A percentile compares a stretch with the other conserved stretches of the same genome.
Conservation (phyloP, 2,797 vertebrate species). For the Labroides dimidiatus region DNA sequence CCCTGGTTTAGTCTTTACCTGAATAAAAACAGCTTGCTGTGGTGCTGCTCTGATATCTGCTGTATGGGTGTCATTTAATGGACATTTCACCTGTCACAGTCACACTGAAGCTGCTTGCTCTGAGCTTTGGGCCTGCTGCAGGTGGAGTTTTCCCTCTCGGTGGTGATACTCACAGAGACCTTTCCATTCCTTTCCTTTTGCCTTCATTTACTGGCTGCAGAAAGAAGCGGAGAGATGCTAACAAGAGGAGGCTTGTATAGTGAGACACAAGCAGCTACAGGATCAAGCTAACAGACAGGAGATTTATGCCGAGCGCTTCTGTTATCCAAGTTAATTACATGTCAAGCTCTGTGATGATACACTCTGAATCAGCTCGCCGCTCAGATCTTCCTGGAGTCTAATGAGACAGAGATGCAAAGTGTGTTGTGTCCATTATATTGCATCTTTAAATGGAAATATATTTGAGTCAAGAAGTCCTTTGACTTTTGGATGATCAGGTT, state of each 20-base stretch:
- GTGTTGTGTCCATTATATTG: not conserved
- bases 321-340: constrained; percentile 63
- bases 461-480: not conserved
- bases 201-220: no score
- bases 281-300: constrained; percentile 24
- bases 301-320: constrained; percentile 34
- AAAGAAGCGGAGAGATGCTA: not conserved
- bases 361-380: constrained; percentile 34
- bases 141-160: not conserved
- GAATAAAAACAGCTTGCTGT: constrained; percentile 23
- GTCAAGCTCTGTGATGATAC: constrained; percentile 56
- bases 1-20: not conserved
- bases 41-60: constrained; percentile 17
- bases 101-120: not conserved
- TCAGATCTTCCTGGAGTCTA: constrained; percentile 22
- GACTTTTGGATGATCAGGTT: no score
- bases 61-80: constrained; percentile 21
- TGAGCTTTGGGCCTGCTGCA: constrained; percentile 8
- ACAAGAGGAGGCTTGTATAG: not conserved
- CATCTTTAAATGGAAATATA: not conserved
- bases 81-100: constrained; percentile 15
- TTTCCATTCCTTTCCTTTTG: not conserved
- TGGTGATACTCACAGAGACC: not conserved
- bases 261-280: constrained; percentile 4
- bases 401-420: constrained; percentile 3